Base-by-base conservation (phyloP, 2,797 vertebrate genomes). In the Coracias cyanogaster region DNA sequence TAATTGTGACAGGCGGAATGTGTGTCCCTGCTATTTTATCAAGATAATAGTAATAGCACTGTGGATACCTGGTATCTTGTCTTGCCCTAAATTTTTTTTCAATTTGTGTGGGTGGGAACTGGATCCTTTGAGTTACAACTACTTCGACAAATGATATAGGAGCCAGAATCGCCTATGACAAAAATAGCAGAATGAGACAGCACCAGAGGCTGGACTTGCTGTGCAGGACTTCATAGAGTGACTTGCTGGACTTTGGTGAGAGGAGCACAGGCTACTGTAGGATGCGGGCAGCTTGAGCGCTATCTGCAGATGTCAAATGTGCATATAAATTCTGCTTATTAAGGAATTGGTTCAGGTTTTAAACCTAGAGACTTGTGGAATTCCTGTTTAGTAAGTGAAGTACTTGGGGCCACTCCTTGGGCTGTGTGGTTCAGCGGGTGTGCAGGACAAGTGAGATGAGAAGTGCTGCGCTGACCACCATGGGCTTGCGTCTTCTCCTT, bases 1-100 rank as follows among this genome's bases (percentile, higher is more conserved):
- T 98, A 98, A 98, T 98, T 98, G 97, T 98, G 97, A 97, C 97
- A 97, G 96, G 96, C 46, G 77, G 96, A 93, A 89, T 93, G 83
- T 97, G 93, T 97, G 93, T 96, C 96, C 93, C 93, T 97, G 93
- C 93, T 85, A 94, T 97, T 98, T 97, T 96, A 97, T 98, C 96
- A 96, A 95, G 96, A 97, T 97, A 97, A 98, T 96, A 94, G 92
- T 93, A 97, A 96, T 95, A 97, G 92, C 86, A 74, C 72, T 35
- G 41, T n/a, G 73, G 69, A 80, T 96, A 97, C 96, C 96, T 97
- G 93, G 54, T 94, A 77, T 93, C 88, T 94, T 89, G 64, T 96
- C 93, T 92, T 82, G 51, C 91, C 46, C 48, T 82, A 67, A 39
- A 69, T 95, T 97, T 95, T 73, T 37, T 96, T 91, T 21, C 93